These are phyloP conservation scores for Argentina silus DNA, from an alignment of 2,797 vertebrate species.

Conservation along the genomic window DNA sequence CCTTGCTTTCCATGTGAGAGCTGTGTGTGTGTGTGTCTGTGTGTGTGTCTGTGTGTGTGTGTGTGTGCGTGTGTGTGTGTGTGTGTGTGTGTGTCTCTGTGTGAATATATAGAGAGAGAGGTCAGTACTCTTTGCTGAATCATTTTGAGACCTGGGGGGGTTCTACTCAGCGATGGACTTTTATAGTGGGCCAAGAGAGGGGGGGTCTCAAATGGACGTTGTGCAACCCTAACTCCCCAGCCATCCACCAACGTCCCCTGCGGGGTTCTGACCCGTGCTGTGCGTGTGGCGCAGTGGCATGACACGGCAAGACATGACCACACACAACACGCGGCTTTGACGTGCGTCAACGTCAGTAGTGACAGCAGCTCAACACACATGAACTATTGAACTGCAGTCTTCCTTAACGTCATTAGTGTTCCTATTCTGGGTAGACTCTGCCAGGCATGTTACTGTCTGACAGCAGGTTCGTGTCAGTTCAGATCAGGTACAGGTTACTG, in stretches of 20 bases:
- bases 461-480: slow-evolving; percentile 40
- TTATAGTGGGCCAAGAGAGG: neutral
- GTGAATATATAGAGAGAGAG: no score
- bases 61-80: neutral
- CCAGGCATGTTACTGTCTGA: slow-evolving; percentile 19
- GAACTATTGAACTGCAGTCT: no score
- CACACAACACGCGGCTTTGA: no score
- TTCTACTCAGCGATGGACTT: neutral
- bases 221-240: neutral
- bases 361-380: no score
- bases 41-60: slow-evolving; percentile 3
- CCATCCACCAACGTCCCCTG: neutral
- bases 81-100: no score
- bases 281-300: neutral
- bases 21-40: slow-evolving; percentile 7
- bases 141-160: neutral
- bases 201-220: neutral
- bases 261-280: neutral
- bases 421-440: neutral
- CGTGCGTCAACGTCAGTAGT: no score
- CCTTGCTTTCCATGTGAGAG: neutral
- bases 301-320: neutral
- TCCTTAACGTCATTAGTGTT: no score
- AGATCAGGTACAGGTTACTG: no score
- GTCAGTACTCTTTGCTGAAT: no score